Conservation (phyloP, 2,888 invertebrate species). For the Hartigia nigra region DNA sequence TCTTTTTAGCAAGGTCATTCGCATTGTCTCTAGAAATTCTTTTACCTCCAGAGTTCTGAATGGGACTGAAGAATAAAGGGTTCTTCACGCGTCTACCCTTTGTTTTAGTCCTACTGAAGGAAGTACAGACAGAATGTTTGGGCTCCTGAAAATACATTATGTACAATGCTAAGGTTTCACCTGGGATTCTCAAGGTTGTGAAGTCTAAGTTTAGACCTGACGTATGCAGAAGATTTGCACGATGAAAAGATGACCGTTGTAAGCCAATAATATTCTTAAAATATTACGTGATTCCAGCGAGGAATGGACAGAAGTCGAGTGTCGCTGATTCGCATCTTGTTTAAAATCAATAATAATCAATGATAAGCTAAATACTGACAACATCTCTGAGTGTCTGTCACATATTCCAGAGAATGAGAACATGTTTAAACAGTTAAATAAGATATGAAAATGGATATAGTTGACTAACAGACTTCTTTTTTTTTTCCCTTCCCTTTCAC, state of each 20-base stretch:
- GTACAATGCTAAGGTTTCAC: conserved; percentile 14
- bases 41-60: background rate
- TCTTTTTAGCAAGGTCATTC: background rate
- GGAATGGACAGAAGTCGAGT: background rate
- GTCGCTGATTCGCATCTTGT: background rate
- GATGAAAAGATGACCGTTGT: background rate
- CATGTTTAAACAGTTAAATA: background rate
- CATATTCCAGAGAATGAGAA: background rate
- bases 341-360: background rate
- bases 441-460: background rate
- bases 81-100: background rate
- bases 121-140: background rate
- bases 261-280: background rate
- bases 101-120: background rate
- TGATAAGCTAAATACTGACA: background rate
- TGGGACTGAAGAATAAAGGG: background rate
- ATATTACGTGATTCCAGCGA: background rate
- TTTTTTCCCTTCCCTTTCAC: background rate
- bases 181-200: conserved; percentile 26
- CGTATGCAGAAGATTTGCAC: conserved; percentile 7
- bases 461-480: background rate
- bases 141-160: conserved; percentile 15
- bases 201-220: conserved; percentile 31
- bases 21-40: background rate
- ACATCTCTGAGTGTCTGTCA: background rate